Percentiles rank a stretch among this genome's conserved stretches.
These are phyloP conservation scores for Mayetiola destructor DNA, from an alignment of 2,888 invertebrate genomes.

Conservation along the genomic window DNA sequence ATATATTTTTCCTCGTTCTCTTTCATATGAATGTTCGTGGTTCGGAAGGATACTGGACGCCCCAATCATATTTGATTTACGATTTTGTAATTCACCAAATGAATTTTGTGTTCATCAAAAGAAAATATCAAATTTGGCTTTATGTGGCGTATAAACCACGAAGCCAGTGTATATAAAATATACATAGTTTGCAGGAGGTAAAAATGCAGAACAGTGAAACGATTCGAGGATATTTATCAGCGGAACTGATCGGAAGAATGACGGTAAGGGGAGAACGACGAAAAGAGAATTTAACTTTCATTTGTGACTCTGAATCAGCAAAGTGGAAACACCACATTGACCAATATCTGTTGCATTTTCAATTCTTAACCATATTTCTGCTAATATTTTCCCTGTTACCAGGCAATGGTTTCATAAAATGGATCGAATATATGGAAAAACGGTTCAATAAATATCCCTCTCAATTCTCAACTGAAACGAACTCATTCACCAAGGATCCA, in stretches of 20 bases:
- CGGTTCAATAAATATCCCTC: not conserved
- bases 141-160: conserved; percentile 1
- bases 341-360: not conserved
- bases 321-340: conserved; percentile 1
- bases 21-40: too few relatives aligned
- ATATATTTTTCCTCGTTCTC: too few relatives aligned
- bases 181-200: not conserved
- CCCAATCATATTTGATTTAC: conserved; percentile 3
- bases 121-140: too few relatives aligned
- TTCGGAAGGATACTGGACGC: too few relatives aligned
- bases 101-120: conserved; percentile 4
- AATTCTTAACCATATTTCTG: not conserved
- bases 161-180: not conserved
- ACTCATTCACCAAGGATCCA: too few relatives aligned
- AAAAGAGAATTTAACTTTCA: not conserved
- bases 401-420: not conserved
- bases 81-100: conserved; percentile 10
- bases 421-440: not conserved
- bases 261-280: not conserved
- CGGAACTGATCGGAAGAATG: not conserved
- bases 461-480: too few relatives aligned
- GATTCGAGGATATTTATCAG: too few relatives aligned
- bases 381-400: not conserved
- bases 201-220: not conserved
- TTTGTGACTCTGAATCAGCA: not conserved